A percentile compares a stretch with the other conserved stretches of the same genome.
Evolutionary conservation across 2,113 vertebrate species (phyloP).

Genomic region (Fregetta grallaria): DNA sequence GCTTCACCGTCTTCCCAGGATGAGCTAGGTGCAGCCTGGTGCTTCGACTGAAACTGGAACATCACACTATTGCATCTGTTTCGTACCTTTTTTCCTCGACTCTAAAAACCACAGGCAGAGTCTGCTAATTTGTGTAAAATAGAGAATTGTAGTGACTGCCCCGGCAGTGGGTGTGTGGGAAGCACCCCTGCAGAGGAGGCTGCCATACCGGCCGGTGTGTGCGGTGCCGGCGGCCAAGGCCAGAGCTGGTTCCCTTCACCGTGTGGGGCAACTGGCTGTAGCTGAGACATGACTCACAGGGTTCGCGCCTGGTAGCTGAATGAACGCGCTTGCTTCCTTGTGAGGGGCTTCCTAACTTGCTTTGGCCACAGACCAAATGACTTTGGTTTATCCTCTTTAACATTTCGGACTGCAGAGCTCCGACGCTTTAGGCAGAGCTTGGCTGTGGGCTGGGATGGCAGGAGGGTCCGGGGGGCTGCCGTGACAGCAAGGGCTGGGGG

Average conservation of each 20-base stretch:
- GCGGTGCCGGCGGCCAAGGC: accelerated
- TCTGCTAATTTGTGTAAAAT: accelerated
- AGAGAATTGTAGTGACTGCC: not conserved
- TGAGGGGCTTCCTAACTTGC: not conserved
- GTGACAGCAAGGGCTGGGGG: not conserved
- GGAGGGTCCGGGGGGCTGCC: not conserved
- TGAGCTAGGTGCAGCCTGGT: not conserved
- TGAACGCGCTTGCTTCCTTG: not conserved
- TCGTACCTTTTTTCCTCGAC: not conserved
- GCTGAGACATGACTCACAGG: accelerated
- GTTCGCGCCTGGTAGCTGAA: not conserved
- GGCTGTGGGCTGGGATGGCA: not conserved
- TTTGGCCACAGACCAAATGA: not conserved
- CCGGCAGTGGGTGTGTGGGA: not conserved
- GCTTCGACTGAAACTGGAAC: not conserved
- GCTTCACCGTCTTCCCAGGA: not conserved
- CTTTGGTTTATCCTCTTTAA: not conserved
- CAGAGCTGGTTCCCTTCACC: not conserved
- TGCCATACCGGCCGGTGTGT: accelerated
- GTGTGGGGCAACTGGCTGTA: accelerated
- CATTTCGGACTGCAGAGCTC: not conserved
- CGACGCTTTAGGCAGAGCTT: not conserved
- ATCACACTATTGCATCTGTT: not conserved
- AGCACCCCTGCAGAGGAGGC: not conserved
- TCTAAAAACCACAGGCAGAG: not conserved